These are phyloP conservation scores for Ctenicera cuprea DNA, from an alignment of 2,888 invertebrate genomes.

Conservation along the genomic window DNA sequence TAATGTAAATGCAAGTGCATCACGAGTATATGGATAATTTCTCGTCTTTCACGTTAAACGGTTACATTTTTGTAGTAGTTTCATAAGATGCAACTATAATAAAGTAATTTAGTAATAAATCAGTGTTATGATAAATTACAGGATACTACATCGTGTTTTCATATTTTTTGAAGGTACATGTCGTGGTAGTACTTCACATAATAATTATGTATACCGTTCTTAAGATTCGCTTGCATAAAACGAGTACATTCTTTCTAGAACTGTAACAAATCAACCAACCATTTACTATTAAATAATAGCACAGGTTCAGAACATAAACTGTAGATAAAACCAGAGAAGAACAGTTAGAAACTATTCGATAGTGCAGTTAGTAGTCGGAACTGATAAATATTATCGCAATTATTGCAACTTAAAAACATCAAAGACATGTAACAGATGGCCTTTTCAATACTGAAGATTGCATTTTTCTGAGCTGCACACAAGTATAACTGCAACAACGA, in stretches of 20 bases:
- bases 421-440: slow-evolving; percentile 24
- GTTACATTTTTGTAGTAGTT: too few species aligned
- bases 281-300: slow-evolving; percentile 28
- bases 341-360: slow-evolving; percentile 34
- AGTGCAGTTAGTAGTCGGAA: slow-evolving; percentile 29
- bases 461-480: slow-evolving; percentile 3
- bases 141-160: not conserved
- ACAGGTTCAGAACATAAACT: slow-evolving; percentile 6
- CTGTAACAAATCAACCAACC: slow-evolving; percentile 16
- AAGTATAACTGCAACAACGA: slow-evolving; percentile 11
- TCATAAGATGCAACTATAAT: not conserved
- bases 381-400: slow-evolving; percentile 35
- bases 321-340: slow-evolving; percentile 28
- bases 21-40: too few species aligned
- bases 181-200: too few species aligned
- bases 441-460: slow-evolving; percentile 9
- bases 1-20: too few species aligned
- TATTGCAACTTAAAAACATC: slow-evolving; percentile 18
- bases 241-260: slow-evolving; percentile 10
- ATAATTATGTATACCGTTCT: slow-evolving; percentile 4
- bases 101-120: slow-evolving; percentile 7
- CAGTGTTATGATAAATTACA: slow-evolving; percentile 1
- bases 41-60: too few species aligned
- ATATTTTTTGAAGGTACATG: too few species aligned
- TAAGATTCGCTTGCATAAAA: not conserved